Conservation (phyloP, 2,797 vertebrate genomes). For the Potorous gilbertii region DNA sequence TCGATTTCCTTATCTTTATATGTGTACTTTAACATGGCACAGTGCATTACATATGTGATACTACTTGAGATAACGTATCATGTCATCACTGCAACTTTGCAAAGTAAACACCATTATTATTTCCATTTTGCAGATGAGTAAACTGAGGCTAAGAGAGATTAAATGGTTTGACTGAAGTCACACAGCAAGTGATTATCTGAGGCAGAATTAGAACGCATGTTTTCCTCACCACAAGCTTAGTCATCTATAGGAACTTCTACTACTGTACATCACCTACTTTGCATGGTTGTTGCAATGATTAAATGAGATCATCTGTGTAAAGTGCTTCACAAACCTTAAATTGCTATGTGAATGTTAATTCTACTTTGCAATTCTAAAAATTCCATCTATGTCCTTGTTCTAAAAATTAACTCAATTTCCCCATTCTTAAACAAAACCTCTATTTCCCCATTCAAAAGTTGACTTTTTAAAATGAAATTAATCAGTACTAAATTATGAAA, state of each 20-base stretch:
- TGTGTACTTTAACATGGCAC: background rate
- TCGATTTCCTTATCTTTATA: background rate
- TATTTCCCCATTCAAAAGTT: conserved; percentile 23
- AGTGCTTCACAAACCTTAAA: background rate
- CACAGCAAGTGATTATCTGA: background rate
- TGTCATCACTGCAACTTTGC: background rate
- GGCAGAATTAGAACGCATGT: background rate
- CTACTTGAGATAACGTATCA: background rate
- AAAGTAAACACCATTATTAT: background rate
- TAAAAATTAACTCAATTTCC: background rate
- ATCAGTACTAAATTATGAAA: conserved; percentile 52
- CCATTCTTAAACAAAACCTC: no score
- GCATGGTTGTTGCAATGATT: background rate
- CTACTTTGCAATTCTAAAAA: background rate
- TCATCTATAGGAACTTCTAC: background rate
- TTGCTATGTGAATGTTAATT: background rate
- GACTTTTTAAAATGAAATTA: conserved; percentile 58
- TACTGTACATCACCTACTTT: background rate
- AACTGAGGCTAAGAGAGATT: background rate
- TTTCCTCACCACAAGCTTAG: background rate
- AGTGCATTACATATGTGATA: background rate
- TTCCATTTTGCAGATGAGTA: background rate
- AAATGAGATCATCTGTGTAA: background rate
- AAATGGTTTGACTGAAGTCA: background rate
- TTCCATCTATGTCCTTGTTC: background rate